These are phyloP conservation scores for Nasonovia ribisnigri DNA, from an alignment of 2,888 invertebrate genomes.

Conservation along the genomic window DNA sequence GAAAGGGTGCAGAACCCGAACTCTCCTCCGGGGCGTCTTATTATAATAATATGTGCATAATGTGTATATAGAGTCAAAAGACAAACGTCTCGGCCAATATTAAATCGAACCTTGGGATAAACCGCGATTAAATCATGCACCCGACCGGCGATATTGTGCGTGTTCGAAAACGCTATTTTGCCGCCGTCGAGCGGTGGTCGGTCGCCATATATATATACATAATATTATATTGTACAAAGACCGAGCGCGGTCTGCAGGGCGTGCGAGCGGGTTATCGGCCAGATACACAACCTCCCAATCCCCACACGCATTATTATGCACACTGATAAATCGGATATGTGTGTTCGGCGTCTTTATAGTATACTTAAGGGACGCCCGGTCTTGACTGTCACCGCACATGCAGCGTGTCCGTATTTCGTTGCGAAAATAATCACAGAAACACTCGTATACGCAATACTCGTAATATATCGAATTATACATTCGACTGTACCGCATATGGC, in stretches of 20 bases:
- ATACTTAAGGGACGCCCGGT: background rate
- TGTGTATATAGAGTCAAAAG: conserved; percentile 18
- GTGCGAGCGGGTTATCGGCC: conserved; percentile 8
- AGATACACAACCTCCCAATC: background rate
- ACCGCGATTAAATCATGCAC: conserved; percentile 19
- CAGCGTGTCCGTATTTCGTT: background rate
- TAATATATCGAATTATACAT: background rate
- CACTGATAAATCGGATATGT: background rate
- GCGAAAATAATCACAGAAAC: background rate
- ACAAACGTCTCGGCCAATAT: conserved; percentile 57
- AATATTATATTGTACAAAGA: background rate
- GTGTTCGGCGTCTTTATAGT: background rate
- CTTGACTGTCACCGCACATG: background rate
- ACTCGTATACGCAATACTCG: background rate
- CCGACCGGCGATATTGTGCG: conserved; percentile 10
- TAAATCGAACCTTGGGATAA: conserved; percentile 59
- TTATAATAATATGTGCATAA: background rate
- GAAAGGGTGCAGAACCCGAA: background rate
- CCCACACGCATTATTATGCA: background rate
- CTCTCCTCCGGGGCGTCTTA: conserved; percentile 36
- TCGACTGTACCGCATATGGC: too few species aligned
- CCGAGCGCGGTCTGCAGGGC: background rate
- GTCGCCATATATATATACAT: background rate
- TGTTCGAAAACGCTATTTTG: conserved; percentile 1
- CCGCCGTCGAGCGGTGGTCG: background rate